A percentile compares a stretch with the other conserved stretches of the same genome.
phyloP scores from a whole-genome alignment of 2,113 vertebrate genomes.

The Labeo rohita region DNA sequence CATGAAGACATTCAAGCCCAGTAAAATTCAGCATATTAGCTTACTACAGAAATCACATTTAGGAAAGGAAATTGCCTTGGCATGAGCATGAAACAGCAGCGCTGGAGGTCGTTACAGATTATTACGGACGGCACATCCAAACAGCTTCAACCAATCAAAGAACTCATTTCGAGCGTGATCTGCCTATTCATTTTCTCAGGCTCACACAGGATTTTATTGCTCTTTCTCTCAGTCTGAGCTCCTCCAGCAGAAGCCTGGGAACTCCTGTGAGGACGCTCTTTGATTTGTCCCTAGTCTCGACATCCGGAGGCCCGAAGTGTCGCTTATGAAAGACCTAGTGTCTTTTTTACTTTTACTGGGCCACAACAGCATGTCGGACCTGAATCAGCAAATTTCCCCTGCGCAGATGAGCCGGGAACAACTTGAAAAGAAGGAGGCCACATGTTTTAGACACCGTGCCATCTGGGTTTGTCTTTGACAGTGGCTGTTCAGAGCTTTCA shows the following conservation, averaged over 20 bases:
- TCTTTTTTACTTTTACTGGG: not conserved
- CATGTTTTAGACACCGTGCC: slow-evolving; percentile 4
- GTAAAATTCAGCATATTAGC: not conserved
- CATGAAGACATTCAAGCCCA: not conserved
- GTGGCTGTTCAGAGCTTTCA: not conserved
- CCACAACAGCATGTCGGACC: not conserved
- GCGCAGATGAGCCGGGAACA: not conserved
- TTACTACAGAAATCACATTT: not conserved
- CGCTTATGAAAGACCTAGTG: not conserved
- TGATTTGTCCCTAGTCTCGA: not conserved
- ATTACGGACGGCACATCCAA: not conserved
- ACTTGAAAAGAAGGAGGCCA: not conserved
- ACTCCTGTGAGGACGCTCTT: not conserved
- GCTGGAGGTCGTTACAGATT: not conserved
- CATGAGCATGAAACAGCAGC: not conserved
- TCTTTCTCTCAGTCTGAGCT: not conserved
- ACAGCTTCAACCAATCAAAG: not conserved
- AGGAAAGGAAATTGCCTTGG: not conserved
- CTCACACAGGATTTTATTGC: not conserved
- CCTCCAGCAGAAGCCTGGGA: not conserved
- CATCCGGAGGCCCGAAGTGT: not conserved
- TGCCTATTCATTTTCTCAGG: not conserved
- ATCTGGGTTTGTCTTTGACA: not conserved
- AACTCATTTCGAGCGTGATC: not conserved
- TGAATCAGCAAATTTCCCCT: not conserved